Evolutionary conservation across 1,140 invertebrate genomes (phyloP), one percentile per base, ranked within the genome.

Genomic region (Drosophila eugracilis): DNA sequence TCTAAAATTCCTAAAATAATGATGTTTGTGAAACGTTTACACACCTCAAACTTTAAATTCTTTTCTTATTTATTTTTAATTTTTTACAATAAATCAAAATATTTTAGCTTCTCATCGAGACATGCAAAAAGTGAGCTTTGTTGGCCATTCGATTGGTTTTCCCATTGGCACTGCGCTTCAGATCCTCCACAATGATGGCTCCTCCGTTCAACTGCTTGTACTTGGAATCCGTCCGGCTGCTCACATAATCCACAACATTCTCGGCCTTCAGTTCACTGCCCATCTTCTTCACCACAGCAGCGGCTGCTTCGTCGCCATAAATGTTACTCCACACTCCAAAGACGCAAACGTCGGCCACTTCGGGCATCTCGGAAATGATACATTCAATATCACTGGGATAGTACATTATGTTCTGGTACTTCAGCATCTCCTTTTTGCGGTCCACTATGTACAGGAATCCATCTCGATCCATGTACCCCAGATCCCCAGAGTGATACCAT

Each of bases 401-500:
- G 45, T 91, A 91, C 32, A 91, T 91, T 2, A 73, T 80, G 19
- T 54, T 77, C 10, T 63, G 52, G 26, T 80, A 91, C 37, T 91
- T 92, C 2, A 93, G 92, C 30, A 93, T 90, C 76, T 96, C 94
- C 77, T 95, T 96, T 7, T 94, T 90, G 19, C 95, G 85, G 50
- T 95, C 94, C 0, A 94, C 91, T 59, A 95, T 92, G 48, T 90
- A 93, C 3, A 94, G 72, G 10, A 90, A 81, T 1, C 92, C 92
- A 21, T 94, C 84, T 4, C 92, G 75, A 69, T 95, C 93, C 44
- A 93, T 90, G 44, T 92, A 93, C 2, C 94, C 95, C 15, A 95
- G 89, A 80, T 96, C 95, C n/a, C 95, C 95, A 7, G 94, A 94
- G 53, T 93, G 92, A 5, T 94, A 88, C 94, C 95, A 96, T 2